phyloP scores from a whole-genome alignment of 2,113 vertebrate species.

The Periophthalmodon schlosseri region DNA sequence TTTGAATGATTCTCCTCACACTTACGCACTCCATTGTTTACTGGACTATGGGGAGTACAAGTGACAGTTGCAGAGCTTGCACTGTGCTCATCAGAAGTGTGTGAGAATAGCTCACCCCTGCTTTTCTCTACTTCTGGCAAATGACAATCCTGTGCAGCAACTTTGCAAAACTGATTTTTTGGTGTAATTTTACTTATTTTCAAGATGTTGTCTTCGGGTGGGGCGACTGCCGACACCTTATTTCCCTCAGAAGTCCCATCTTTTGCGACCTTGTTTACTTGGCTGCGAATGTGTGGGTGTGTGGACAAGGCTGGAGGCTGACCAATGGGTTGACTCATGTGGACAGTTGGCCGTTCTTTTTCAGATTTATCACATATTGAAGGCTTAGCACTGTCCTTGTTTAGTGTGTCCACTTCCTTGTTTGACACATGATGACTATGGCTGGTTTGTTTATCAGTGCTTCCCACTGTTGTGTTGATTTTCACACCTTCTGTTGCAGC shows the following conservation, averaged over 20 bases:
- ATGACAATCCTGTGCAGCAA: conserved; percentile 24
- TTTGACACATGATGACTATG: conserved; percentile 1
- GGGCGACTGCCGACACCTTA: conserved; percentile 30
- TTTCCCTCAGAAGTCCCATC: neutral
- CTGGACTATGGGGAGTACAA: conserved; percentile 1
- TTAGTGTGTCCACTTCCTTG: conserved; percentile 9
- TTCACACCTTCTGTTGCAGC: conserved; percentile 4
- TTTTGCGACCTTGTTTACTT: conserved; percentile 24
- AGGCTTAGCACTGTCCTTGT: conserved; percentile 20
- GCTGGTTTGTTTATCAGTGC: neutral
- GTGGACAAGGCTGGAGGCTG: neutral
- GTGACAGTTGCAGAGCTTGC: neutral
- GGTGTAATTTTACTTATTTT: conserved; percentile 24
- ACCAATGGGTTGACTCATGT: conserved; percentile 17
- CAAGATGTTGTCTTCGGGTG: conserved; percentile 12
- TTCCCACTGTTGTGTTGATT: neutral
- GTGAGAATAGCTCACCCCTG: conserved; percentile 14
- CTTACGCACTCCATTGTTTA: conserved; percentile 20
- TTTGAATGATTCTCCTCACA: conserved; percentile 33
- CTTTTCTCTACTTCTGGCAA: conserved; percentile 3
- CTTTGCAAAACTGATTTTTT: conserved; percentile 8
- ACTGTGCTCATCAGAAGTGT: conserved; percentile 39
- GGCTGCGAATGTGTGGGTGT: conserved; percentile 25
- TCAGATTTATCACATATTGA: conserved; percentile 10
- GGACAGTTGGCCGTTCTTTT: conserved; percentile 9